A percentile compares a stretch with the other conserved stretches of the same genome.
Conservation (phyloP, 2,113 vertebrate genomes). For the Anoura caudifer region DNA sequence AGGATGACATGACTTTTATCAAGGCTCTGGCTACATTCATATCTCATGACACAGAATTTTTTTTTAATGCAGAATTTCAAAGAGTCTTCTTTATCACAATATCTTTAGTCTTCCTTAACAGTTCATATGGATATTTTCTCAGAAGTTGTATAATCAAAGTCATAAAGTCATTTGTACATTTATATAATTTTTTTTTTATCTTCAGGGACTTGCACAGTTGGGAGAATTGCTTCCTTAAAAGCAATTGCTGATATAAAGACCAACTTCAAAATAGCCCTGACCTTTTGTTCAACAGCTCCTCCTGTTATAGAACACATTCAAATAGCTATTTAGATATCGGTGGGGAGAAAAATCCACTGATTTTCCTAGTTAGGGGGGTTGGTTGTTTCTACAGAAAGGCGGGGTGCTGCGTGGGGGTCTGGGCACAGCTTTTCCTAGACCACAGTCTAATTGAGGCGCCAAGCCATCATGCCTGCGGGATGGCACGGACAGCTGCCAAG, state of each 20-base stretch:
- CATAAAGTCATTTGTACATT: constrained; percentile 63
- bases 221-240: constrained; percentile 65
- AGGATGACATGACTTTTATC: constrained; percentile 62
- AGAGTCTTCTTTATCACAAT: constrained; percentile 60
- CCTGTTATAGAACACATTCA: constrained; percentile 67
- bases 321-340: constrained; percentile 73
- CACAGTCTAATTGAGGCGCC: neutral
- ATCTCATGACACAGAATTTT: constrained; percentile 67
- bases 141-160: constrained; percentile 57
- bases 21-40: constrained; percentile 61
- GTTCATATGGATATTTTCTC: constrained; percentile 49
- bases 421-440: constrained; percentile 34
- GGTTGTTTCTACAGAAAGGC: constrained; percentile 60
- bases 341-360: constrained; percentile 64
- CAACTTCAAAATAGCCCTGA: constrained; percentile 71
- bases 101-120: constrained; percentile 68
- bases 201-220: constrained; percentile 50
- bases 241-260: constrained; percentile 72
- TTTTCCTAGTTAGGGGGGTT: constrained; percentile 67
- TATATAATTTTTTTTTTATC: constrained; percentile 65
- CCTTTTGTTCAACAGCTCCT: constrained; percentile 76
- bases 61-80: constrained; percentile 64
- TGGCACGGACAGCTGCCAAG: no score
- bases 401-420: neutral
- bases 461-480: neutral